These are phyloP conservation scores for Pomacea maculata DNA, from an alignment of 1,140 invertebrate genomes.

Conservation along the genomic window DNA sequence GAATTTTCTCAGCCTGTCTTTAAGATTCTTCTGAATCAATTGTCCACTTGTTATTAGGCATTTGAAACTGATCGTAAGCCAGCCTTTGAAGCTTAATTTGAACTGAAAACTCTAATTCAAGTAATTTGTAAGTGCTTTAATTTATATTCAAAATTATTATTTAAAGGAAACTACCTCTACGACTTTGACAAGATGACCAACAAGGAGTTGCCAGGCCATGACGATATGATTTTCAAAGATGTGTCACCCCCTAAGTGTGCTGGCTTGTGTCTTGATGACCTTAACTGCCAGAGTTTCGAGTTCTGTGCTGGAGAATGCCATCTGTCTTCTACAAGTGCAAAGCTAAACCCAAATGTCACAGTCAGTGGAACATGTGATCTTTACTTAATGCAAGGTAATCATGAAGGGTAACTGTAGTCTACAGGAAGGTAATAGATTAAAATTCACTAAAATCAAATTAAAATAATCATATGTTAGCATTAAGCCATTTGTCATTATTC, in stretches of 20 bases:
- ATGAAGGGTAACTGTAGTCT: neutral
- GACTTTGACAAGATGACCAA: constrained; percentile 35
- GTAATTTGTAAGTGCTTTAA: neutral
- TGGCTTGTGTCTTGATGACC: constrained; percentile 36
- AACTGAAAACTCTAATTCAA: neutral
- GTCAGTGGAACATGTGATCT: constrained; percentile 31
- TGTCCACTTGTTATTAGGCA: no score
- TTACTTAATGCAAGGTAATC: constrained; percentile 30
- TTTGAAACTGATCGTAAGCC: neutral
- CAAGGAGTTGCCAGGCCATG: constrained; percentile 17
- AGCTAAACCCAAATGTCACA: neutral
- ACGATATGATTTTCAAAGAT: constrained; percentile 26
- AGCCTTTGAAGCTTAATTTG: neutral
- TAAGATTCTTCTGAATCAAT: no score
- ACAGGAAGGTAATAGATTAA: neutral
- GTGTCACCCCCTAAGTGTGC: constrained; percentile 34
- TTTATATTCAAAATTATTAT: constrained; percentile 2
- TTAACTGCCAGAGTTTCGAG: constrained; percentile 38
- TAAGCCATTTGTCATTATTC: neutral
- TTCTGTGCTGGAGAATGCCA: constrained; percentile 41
- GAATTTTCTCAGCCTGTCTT: no score
- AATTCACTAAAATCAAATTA: neutral
- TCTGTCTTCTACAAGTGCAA: constrained; percentile 24
- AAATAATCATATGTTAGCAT: neutral
- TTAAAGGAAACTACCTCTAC: constrained; percentile 39